phyloP scores from a whole-genome alignment of 2,113 vertebrate genomes.

The Dasyprocta punctata region DNA sequence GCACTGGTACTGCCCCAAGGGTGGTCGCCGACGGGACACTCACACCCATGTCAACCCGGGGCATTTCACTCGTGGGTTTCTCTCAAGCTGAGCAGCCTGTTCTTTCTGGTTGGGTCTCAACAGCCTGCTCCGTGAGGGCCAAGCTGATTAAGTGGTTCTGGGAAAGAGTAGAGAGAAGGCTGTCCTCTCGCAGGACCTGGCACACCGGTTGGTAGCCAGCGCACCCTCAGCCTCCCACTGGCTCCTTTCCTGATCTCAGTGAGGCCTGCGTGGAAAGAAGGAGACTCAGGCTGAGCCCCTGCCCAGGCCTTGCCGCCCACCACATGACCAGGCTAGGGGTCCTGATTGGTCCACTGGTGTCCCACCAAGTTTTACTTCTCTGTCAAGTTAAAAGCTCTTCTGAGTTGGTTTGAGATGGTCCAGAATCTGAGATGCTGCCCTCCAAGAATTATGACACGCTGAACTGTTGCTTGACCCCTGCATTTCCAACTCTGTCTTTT shows the following conservation, averaged over 20 bases:
- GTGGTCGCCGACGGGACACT: not conserved
- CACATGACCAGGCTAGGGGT: not conserved
- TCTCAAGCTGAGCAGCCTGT: not conserved
- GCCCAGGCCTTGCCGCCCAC: not conserved
- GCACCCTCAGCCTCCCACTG: rapidly evolving
- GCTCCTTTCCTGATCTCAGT: not conserved
- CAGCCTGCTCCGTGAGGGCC: not conserved
- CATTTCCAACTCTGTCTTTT: constrained; percentile 54
- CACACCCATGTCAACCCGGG: not conserved
- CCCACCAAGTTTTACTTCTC: constrained; percentile 35
- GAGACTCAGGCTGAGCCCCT: not conserved
- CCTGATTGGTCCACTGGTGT: not conserved
- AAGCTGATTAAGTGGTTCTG: not conserved
- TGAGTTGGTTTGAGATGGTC: not conserved
- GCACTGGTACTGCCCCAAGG: not conserved
- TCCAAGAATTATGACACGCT: not conserved
- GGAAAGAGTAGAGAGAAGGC: not conserved
- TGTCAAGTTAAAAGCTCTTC: constrained; percentile 62
- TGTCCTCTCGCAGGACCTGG: not conserved
- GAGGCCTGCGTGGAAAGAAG: not conserved
- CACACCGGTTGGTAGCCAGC: not conserved
- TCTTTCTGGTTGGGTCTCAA: not conserved
- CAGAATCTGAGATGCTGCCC: constrained; percentile 46
- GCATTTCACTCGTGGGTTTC: not conserved
- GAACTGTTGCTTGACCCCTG: not conserved